Evolutionary conservation across 2,113 vertebrate genomes (phyloP), one percentile per base, ranked within the genome.

Genomic region (Hyaena hyaena): DNA sequence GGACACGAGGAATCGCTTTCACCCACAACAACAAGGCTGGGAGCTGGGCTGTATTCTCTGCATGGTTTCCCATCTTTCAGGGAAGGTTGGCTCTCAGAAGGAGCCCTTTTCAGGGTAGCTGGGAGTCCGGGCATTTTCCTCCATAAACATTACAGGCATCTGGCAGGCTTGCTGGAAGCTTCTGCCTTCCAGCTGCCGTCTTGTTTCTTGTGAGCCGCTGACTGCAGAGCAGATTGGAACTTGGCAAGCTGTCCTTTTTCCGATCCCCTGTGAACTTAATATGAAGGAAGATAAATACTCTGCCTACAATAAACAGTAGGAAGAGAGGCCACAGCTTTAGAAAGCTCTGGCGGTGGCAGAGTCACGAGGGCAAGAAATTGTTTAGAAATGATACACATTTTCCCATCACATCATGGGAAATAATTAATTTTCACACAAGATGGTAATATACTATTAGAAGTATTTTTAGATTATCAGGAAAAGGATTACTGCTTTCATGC

Each of bases 161-260:
- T 90, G 85, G 76, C 66, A 33, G 91, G 88, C 35, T 76, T 10
- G 17, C 65, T 55, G 33, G 10, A 11, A 73, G 73, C 74, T 14
- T 45, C 83, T 88, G 69, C 81, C 68, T 90, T 76, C 81, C 73
- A 87, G 55, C 91, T 92, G 80, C 68, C 65, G 31, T 77, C 79
- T 53, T 19, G 24, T 74, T 2, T 33, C 73, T n/a, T 24, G 3
- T 48, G 79, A 77, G 88, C 87, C 68, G 88, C 93, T 74, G 50
- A 50, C 4, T 3, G 7, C 90, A 28, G 58, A 95, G 79, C 0
- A 0, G 26, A 69, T 24, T 65, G 83, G 66, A 82, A 69, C 90
- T 92, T 97, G 97, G 97, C 96, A 80, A 63, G 90, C 95, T 2
- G 6, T 26, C 43, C 68, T 91, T 83, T 87, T 85, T 84, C 91